Evolutionary conservation across 2,113 vertebrate genomes (phyloP).

Genomic region (Lepus americanus): DNA sequence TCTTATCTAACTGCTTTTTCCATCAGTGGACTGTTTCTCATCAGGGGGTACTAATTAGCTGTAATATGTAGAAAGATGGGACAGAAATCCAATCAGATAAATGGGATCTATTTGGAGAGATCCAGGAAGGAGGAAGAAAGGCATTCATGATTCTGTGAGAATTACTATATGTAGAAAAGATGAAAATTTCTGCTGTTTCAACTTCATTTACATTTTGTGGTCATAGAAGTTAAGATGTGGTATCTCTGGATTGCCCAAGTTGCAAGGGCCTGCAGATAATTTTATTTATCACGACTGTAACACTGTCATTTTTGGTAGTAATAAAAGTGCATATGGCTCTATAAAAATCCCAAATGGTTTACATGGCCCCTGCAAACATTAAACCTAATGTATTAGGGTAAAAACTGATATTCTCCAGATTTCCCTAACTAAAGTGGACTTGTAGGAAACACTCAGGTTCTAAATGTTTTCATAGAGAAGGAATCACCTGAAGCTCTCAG

Average conservation of each 20-base stretch:
- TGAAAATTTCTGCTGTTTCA: slow-evolving; percentile 75
- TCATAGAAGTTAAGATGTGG: slow-evolving; percentile 68
- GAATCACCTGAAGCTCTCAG: slow-evolving; percentile 33
- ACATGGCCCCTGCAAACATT: slow-evolving; percentile 72
- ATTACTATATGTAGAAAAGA: slow-evolving; percentile 79
- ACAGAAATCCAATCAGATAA: slow-evolving; percentile 91
- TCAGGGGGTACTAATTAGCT: slow-evolving; percentile 92
- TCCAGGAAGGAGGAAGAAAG: slow-evolving; percentile 85
- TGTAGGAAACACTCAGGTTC: slow-evolving; percentile 46
- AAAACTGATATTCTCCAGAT: slow-evolving; percentile 77
- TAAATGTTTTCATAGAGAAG: slow-evolving; percentile 23
- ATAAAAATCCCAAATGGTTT: slow-evolving; percentile 75
- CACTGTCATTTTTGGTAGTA: slow-evolving; percentile 78
- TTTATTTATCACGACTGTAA: slow-evolving; percentile 78
- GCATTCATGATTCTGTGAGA: slow-evolving; percentile 75
- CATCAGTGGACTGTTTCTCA: slow-evolving; percentile 90
- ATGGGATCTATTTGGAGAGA: slow-evolving; percentile 89
- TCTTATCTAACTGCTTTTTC: slow-evolving; percentile 92
- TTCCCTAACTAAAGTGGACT: slow-evolving; percentile 31
- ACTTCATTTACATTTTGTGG: slow-evolving; percentile 75
- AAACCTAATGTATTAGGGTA: slow-evolving; percentile 72
- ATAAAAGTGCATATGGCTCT: slow-evolving; percentile 74
- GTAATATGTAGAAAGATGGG: slow-evolving; percentile 90
- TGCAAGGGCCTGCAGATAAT: slow-evolving; percentile 74
- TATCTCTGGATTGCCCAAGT: slow-evolving; percentile 32